Evolutionary conservation across 1,140 invertebrate species (phyloP).

Genomic region (Drosophila arawakana): DNA sequence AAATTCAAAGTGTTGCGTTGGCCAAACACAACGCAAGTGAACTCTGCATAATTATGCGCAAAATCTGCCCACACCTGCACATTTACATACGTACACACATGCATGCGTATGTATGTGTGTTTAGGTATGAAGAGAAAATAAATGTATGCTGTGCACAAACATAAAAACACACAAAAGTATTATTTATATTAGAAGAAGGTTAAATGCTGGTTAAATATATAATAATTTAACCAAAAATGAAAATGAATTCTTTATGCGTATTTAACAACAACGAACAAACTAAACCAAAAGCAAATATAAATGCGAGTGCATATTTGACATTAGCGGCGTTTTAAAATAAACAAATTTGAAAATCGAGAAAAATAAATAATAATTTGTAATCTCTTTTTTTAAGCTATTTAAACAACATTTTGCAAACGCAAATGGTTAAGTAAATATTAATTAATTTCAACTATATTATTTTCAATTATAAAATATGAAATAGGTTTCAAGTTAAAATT

Average conservation of each 20-base stretch:
- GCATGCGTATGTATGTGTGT: slow-evolving; percentile 2
- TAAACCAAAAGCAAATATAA: slow-evolving; percentile 19
- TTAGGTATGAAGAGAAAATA: slow-evolving; percentile 17
- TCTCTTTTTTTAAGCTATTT: background rate
- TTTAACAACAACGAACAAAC: slow-evolving; percentile 30
- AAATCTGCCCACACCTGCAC: slow-evolving; percentile 28
- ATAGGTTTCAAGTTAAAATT: background rate
- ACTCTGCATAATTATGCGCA: slow-evolving; percentile 73
- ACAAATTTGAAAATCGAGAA: slow-evolving; percentile 1
- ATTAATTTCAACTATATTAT: too few relatives aligned
- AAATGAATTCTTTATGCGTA: slow-evolving; percentile 52
- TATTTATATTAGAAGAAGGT: slow-evolving; percentile 59
- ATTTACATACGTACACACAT: slow-evolving; percentile 1
- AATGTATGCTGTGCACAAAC: slow-evolving; percentile 57
- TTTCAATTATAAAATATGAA: too few relatives aligned
- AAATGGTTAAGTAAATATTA: too few relatives aligned
- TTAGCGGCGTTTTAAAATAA: background rate
- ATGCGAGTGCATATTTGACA: background rate
- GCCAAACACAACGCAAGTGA: slow-evolving; percentile 69
- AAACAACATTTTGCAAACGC: background rate
- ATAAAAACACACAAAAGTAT: slow-evolving; percentile 25
- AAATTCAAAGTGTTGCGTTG: slow-evolving; percentile 58
- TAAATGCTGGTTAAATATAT: slow-evolving; percentile 56
- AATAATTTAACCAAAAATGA: slow-evolving; percentile 52
- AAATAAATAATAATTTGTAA: slow-evolving; percentile 8